These are phyloP conservation scores for Hydrochoerus hydrochaeris DNA, from an alignment of 2,113 vertebrate species.

Conservation along the genomic window DNA sequence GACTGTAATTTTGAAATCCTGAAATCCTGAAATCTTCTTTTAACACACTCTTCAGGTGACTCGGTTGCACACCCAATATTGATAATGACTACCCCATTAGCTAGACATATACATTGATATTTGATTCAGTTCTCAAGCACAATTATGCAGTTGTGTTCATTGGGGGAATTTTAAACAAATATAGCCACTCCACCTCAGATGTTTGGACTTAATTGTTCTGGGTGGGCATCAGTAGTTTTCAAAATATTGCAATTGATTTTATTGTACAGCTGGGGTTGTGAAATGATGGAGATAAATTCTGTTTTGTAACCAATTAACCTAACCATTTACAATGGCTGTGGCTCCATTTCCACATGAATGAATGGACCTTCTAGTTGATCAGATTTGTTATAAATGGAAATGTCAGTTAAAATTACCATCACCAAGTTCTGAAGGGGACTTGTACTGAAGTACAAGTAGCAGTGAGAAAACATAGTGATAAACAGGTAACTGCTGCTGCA, in stretches of 20 bases:
- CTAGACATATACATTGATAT: neutral
- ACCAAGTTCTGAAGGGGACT: neutral
- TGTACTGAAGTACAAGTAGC: too few relatives aligned
- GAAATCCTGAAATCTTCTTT: neutral
- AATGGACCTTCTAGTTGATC: slow-evolving; percentile 41
- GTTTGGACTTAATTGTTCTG: slow-evolving; percentile 40
- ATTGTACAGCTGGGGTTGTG: neutral
- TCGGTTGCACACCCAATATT: neutral
- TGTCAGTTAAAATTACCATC: slow-evolving; percentile 17
- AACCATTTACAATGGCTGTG: neutral
- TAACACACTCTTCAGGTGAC: neutral
- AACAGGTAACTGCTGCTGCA: neutral
- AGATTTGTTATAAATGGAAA: slow-evolving; percentile 52
- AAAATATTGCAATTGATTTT: slow-evolving; percentile 43
- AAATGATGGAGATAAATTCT: slow-evolving; percentile 37
- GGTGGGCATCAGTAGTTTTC: neutral
- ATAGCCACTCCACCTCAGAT: neutral
- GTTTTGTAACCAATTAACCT: slow-evolving; percentile 50
- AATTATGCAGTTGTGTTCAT: neutral
- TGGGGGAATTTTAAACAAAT: neutral
- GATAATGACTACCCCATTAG: neutral
- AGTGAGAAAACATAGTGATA: neutral
- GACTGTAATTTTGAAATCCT: neutral
- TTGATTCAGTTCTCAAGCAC: neutral
- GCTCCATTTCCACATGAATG: slow-evolving; percentile 45